Conservation (phyloP, 37 sponge, comb jelly and placozoan species). For the Halichondria panicea region DNA sequence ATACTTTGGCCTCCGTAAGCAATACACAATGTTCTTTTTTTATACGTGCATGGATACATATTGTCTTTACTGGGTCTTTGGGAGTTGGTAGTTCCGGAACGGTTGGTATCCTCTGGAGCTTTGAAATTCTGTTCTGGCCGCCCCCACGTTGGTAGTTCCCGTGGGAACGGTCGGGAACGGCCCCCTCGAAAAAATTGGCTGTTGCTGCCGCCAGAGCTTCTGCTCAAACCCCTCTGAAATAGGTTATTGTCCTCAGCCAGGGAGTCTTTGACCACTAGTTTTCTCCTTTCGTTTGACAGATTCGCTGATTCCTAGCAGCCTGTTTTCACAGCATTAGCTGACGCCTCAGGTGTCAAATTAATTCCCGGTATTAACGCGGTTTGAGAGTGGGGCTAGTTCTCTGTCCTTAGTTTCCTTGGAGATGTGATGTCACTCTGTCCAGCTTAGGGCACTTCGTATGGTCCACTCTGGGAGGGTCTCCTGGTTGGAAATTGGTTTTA, state of each 20-base stretch:
- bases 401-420: neutral
- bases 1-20: too few species aligned
- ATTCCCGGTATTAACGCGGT: neutral
- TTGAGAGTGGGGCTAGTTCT: neutral
- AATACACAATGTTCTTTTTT: too few species aligned
- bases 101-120: too few species aligned
- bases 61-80: too few species aligned
- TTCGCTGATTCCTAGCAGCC: constrained; percentile 9
- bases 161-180: constrained; percentile 1
- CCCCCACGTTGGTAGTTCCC: neutral
- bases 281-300: neutral
- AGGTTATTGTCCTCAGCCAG: constrained; percentile 2
- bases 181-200: neutral
- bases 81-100: neutral
- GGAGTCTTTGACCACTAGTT: neutral
- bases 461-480: neutral
- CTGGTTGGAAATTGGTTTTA: neutral
- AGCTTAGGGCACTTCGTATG: constrained; percentile 5
- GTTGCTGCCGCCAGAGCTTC: neutral
- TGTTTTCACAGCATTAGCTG: neutral
- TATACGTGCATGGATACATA: too few species aligned
- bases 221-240: neutral
- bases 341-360: neutral
- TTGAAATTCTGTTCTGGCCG: too few species aligned
- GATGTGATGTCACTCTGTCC: neutral